A percentile compares a stretch with the other conserved stretches of the same genome.
phyloP scores from a whole-genome alignment of 2,797 vertebrate genomes.

The Natrix natrix region DNA sequence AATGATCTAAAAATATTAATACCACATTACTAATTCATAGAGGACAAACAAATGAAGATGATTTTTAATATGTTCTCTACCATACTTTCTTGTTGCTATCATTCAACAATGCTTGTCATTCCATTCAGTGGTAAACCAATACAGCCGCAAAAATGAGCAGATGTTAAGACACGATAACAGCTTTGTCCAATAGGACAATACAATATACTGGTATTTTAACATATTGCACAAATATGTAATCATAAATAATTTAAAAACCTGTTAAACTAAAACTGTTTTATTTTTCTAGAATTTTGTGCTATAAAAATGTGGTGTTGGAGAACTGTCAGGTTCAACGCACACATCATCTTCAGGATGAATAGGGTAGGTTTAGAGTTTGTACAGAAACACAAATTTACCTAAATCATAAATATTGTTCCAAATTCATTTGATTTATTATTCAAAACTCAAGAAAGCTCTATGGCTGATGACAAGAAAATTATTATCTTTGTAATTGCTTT shows the following conservation, averaged over 20 bases:
- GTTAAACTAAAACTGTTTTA: not conserved
- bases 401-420: rapidly evolving
- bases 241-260: not conserved
- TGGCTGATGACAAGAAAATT: constrained; percentile 44
- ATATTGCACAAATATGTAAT: not conserved
- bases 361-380: not conserved
- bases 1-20: constrained; percentile 51
- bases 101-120: constrained; percentile 49
- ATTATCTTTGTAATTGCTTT: constrained; percentile 52
- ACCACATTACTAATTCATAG: constrained; percentile 57
- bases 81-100: constrained; percentile 34
- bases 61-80: constrained; percentile 56
- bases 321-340: not conserved
- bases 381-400: not conserved
- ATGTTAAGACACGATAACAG: not conserved
- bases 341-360: not conserved
- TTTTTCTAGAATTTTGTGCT: not conserved
- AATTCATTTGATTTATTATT: constrained; percentile 28
- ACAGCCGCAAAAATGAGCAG: not conserved
- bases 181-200: not conserved
- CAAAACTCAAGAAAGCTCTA: constrained; percentile 38
- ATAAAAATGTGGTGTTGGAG: not conserved
- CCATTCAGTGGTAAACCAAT: constrained; percentile 22
- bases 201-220: not conserved
- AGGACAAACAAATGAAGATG: constrained; percentile 50